Base-by-base conservation (phyloP, 2,888 invertebrate genomes). In the Schizotus pectinicornis region DNA sequence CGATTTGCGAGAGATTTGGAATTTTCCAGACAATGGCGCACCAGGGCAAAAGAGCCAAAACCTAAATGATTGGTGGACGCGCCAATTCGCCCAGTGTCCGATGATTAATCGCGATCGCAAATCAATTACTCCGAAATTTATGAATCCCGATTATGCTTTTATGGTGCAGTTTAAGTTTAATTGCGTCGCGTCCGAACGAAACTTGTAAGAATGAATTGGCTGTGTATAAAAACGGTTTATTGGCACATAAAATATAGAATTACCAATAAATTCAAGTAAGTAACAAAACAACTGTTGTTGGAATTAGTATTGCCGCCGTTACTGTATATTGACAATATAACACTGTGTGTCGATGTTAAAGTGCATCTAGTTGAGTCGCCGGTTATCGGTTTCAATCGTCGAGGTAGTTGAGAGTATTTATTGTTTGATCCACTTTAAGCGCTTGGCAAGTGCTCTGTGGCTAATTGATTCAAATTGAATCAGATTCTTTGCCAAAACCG, bases 391-490 rank as follows among this genome's bases (percentile, higher is more conserved):
- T 38, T 22, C 38, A 14, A 38, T 37, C 37, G 9, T 22, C 34
- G 30, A 36, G 47, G 14, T 36, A 48, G 14, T 37, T 32, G 30
- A 22, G 33, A 14, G 30, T 47, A 47, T 47, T 55, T 55, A 55
- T 39, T 36, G 36, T 42, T 36, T 30, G 6, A 55, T 55, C 54
- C 49, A 49, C 54, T 55, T 39, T 47, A 39, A 33, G 36, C 36
- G 34, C 43, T 56, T 56, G 56, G 56, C 56, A 56, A 56, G 38
- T 41, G 35, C 47, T 31, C 30, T 30, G 14, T 13, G 33, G 62
- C 67, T 65, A 69, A 69, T 67, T 65, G 67, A 65, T 64, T 64
- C 64, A 63, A 67, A 68, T 62, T 69, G 67, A 68, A 68, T 61
- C 56, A 46, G 61, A 64, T 67, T 56, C 61, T 56, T 62, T 67